Evolutionary conservation across 2,113 vertebrate genomes (phyloP), one percentile per base, ranked within the genome.

Genomic region (Labeo catla): DNA sequence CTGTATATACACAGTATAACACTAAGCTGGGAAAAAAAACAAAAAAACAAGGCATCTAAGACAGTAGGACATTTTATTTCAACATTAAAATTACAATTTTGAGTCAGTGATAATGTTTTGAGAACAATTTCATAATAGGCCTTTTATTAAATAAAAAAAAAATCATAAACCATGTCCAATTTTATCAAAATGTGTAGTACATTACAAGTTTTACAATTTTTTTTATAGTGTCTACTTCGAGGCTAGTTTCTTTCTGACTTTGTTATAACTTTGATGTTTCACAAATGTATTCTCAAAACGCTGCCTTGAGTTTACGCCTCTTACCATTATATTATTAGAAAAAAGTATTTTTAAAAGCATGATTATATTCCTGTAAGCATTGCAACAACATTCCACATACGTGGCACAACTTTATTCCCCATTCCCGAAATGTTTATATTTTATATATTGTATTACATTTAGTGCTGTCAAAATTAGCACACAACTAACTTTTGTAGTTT

Each of bases 1-100:
- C 52, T 73, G 36, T 54, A 43, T 73, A 36, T 59, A 84, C 81
- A 81, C 12, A 73, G 63, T 47, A 49, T 45, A 65, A 70, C 63
- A 82, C 36, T 52, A 63, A 52, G 47, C 6, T 50, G 23, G 23
- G 50, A 47, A 66, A 39, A 65, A 57, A 28, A 28, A 28, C 28
- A 28, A 28, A 28, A 28, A 28, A 28, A 28, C 28, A 28, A 28
- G 28, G 45, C 47, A 50, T 16, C 47, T 21, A 9, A 70, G 63
- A 66, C 15, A 34, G 8, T 47, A 65, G 2, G 3, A 54, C 74
- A 77, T 52, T 54, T 76, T 54, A 63, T 39, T 23, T 21, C 19
- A 13, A 23, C 7, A 81, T 16, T 28, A 54, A 52, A 76, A 12
- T 0, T 13, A 28, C 2, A 65, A 28, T 65, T 28, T 63, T 1